A percentile compares a stretch with the other conserved stretches of the same genome.
These are phyloP conservation scores for Mycalesis mineus DNA, from an alignment of 2,888 invertebrate genomes.

Conservation along the genomic window DNA sequence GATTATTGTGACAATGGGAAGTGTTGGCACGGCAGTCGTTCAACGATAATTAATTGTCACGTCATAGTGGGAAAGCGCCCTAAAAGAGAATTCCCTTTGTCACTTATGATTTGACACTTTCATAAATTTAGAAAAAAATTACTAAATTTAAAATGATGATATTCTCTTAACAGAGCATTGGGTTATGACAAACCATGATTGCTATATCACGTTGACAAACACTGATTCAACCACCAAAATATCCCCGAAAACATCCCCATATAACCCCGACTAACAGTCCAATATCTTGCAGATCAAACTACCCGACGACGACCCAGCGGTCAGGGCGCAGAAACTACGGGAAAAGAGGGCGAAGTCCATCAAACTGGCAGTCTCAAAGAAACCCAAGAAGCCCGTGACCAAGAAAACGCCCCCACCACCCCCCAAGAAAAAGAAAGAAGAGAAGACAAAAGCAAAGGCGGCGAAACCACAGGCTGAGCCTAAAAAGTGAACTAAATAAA, in stretches of 20 bases:
- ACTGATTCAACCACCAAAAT: conserved; percentile 41
- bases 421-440: conserved; percentile 52
- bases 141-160: conserved; percentile 53
- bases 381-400: conserved; percentile 71
- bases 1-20: too few relatives aligned
- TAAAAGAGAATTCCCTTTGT: too few relatives aligned
- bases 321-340: conserved; percentile 70
- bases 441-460: conserved; percentile 35
- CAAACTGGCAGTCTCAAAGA: conserved; percentile 71
- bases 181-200: conserved; percentile 72
- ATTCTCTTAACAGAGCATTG: conserved; percentile 72
- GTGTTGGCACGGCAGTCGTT: too few relatives aligned
- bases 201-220: conserved; percentile 68
- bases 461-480: conserved; percentile 40
- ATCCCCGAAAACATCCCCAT: neutral
- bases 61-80: too few relatives aligned
- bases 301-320: conserved; percentile 61
- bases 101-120: too few relatives aligned
- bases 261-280: neutral
- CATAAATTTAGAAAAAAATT: too few relatives aligned
- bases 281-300: conserved; percentile 65
- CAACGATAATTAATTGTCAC: too few relatives aligned
- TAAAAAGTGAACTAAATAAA: conserved; percentile 47
- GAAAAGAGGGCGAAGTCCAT: conserved; percentile 71
- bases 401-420: conserved; percentile 69